Percentiles rank a stretch among this genome's conserved stretches.
These are phyloP conservation scores for Cyrtorhinus lividipennis DNA, from an alignment of 1,140 invertebrate species.

Conservation along the genomic window DNA sequence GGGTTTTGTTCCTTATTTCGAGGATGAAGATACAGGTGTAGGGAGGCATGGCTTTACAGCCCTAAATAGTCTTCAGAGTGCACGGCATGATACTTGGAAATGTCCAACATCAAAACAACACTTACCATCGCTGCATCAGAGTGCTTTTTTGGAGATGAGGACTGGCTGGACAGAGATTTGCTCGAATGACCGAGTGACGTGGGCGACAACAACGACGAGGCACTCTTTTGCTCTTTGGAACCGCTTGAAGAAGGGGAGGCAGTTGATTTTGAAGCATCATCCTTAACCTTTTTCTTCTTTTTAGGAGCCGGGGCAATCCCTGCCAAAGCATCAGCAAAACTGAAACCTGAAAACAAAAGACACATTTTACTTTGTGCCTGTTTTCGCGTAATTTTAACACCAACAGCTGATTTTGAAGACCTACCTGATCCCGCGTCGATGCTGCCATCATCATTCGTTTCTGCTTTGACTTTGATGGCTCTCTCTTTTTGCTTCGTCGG, in stretches of 20 bases:
- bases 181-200: too few species aligned
- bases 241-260: background rate
- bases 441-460: constrained; percentile 33
- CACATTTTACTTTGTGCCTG: too few species aligned
- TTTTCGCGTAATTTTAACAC: too few species aligned
- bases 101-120: too few species aligned
- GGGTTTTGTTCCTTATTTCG: too few species aligned
- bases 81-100: too few species aligned
- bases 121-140: background rate
- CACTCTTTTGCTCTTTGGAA: background rate
- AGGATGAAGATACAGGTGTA: too few species aligned
- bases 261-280: constrained; percentile 16
- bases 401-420: too few species aligned
- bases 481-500: background rate
- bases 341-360: constrained; percentile 43
- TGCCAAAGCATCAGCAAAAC: constrained; percentile 63
- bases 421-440: constrained; percentile 47
- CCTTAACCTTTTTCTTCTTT: constrained; percentile 19
- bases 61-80: too few species aligned
- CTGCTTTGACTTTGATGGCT: constrained; percentile 19
- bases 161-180: constrained; percentile 6
- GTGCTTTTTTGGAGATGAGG: background rate
- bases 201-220: background rate
- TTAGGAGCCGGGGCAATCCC: constrained; percentile 37
- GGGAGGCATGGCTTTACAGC: too few species aligned